These are phyloP conservation scores for Apteryx owenii DNA, from an alignment of 2,113 vertebrate genomes.

Conservation along the genomic window DNA sequence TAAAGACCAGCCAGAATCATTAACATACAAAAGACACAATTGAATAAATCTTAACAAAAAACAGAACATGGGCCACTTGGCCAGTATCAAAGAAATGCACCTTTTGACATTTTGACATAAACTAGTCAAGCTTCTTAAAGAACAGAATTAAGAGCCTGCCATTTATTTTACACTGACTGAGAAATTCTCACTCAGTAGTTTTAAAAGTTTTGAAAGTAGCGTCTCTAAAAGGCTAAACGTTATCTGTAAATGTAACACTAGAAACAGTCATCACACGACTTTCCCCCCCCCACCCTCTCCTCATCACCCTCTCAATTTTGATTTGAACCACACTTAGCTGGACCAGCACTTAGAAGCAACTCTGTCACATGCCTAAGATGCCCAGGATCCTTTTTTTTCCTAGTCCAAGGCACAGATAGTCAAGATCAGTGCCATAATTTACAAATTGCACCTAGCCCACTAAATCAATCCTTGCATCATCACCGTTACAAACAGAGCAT, in stretches of 20 bases:
- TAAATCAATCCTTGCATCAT: not conserved
- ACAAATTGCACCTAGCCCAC: not conserved
- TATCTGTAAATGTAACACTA: not conserved
- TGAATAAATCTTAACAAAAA: not conserved
- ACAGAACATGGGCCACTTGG: not conserved
- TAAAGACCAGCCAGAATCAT: not conserved
- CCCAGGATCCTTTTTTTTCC: not conserved
- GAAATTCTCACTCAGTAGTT: not conserved
- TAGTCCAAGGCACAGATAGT: not conserved
- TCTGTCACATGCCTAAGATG: not conserved
- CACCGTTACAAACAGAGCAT: not conserved
- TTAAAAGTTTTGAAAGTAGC: not conserved
- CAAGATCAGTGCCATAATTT: not conserved
- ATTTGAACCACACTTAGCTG: not conserved
- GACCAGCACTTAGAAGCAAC: not conserved
- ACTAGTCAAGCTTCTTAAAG: not conserved
- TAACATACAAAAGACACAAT: not conserved
- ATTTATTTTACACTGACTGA: not conserved
- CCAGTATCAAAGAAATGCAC: not conserved
- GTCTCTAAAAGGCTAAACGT: not conserved
- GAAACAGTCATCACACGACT: fast-evolving
- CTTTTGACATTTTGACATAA: not conserved
- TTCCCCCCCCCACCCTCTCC: not conserved
- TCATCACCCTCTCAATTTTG: not conserved
- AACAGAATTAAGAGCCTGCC: not conserved